These are phyloP conservation scores for Labeo catla DNA, from an alignment of 2,113 vertebrate genomes.

Conservation along the genomic window DNA sequence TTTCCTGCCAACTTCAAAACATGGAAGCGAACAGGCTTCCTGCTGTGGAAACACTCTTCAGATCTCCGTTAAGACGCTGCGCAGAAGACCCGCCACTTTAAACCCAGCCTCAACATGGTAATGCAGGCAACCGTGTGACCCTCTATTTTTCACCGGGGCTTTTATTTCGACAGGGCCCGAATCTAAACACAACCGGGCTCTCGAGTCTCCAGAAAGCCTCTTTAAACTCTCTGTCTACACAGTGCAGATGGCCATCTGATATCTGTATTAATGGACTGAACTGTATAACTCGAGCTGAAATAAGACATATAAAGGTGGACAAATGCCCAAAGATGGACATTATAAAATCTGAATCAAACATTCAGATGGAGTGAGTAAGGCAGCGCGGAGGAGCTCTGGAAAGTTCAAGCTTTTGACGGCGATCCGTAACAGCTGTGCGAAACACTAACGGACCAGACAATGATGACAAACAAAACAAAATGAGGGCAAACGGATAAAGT, in stretches of 20 bases:
- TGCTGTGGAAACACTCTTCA: slow-evolving; percentile 20
- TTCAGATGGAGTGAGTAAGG: neutral
- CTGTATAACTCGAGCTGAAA: slow-evolving; percentile 26
- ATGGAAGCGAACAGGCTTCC: neutral
- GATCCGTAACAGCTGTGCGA: neutral
- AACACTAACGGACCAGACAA: slow-evolving; percentile 13
- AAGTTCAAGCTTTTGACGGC: slow-evolving; percentile 23
- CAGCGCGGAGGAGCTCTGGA: slow-evolving; percentile 12
- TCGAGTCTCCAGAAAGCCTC: slow-evolving; percentile 40
- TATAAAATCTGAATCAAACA: slow-evolving; percentile 30
- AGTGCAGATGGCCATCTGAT: slow-evolving; percentile 39
- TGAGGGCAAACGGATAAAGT: neutral
- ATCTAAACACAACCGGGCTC: slow-evolving; percentile 31
- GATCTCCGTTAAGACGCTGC: slow-evolving; percentile 20
- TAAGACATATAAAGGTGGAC: slow-evolving; percentile 31
- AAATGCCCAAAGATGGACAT: slow-evolving; percentile 40
- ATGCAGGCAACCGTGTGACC: neutral
- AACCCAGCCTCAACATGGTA: slow-evolving; percentile 15
- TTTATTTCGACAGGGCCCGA: slow-evolving; percentile 22
- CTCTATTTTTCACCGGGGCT: neutral
- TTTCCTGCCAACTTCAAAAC: neutral
- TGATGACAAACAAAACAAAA: slow-evolving; percentile 26
- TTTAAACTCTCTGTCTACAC: slow-evolving; percentile 43
- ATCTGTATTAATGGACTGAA: slow-evolving; percentile 41
- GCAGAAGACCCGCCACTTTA: neutral